Evolutionary conservation across 2,888 invertebrate species (phyloP), one percentile per base, ranked within the genome.

Genomic region (Bembecia ichneumoniformis): DNA sequence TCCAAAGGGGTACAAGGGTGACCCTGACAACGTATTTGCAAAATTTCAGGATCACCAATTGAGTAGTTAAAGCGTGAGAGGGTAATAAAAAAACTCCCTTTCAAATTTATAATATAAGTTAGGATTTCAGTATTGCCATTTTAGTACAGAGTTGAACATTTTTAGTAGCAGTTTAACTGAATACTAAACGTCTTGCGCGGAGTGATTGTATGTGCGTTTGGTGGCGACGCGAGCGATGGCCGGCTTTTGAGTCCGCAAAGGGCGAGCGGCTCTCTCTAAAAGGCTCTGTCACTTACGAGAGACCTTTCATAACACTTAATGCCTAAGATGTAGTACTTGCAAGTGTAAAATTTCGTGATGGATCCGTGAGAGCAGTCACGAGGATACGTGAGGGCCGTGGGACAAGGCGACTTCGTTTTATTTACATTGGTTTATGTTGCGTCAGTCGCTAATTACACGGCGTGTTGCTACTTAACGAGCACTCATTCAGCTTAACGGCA

Each of bases 271-370:
- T 60, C 58, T 56, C 77, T 74, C 64, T 79, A 81, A 78, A 84
- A 75, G 82, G 79, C 60, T 56, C 68, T 74, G 79, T 80, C 80
- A 79, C 75, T 77, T 75, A 71, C 68, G 58, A 63, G 66, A 61
- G 64, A 70, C 73, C 76, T 82, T 82, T 83, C 82, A 83, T 82
- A 82, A 81, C 71, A 76, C 74, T 74, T 78, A 80, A 82, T 77
- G 28, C 28, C 28, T 28, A 77, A 77, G 77, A 79, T 79, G 71
- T 77, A 71, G 74, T 71, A 65, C 28, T 28, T 28, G 28, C 64
- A 72, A 76, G 74, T 77, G 79, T 76, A 68, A 77, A 74, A 70
- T 74, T 77, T 80, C 82, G 84, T 82, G 84, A 82, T 80, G 81
- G 74, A 76, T 77, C 71, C 74, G 74, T 69, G 74, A 71, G 75